Base-by-base conservation (phyloP, 2,797 vertebrate genomes). In the Sciaenops ocellatus region DNA sequence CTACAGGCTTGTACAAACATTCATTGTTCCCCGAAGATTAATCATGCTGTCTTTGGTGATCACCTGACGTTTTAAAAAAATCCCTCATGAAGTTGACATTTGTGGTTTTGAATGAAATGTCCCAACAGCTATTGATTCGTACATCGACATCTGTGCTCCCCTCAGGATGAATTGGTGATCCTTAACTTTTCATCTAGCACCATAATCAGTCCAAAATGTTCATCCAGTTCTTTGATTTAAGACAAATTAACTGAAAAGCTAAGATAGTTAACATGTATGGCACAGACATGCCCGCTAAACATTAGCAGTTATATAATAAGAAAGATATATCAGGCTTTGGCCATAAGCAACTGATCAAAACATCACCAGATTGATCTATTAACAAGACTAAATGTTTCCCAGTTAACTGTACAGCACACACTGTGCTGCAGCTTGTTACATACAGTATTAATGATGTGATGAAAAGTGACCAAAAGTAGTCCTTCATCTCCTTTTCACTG, bases 391-490 rank as follows among this genome's bases (percentile, higher is more conserved):
- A 70, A 47, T 30, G 13, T 60, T 55, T 26, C 10, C 30, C 44
- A n/a, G 34, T 71, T 38, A 38, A 34, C 8, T 22, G 38, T 60
- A 13, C 50, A 38, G 11, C 30, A n/a, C 30, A 42, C 22, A 48
- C n/a, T 11, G 30, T 57, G 44, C 63, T 73, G 57, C 56, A 52
- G 16, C 18, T 30, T 68, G 20, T 67, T 61, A 28, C 69, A 52
- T 72, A 38, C 34, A 38, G 34, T 38, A 75, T 84, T 71, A 80
- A 85, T 62, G 41, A 66, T 69, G 79, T 85, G 76, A 72, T 78
- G 65, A 85, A 84, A 85, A 80, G 46, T 62, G 69, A 66, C 62
- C 55, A 74, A 87, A 88, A 80, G 70, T 52, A 77, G 74, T 70
- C 69, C 52, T 56, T 76, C 77, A n/a, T 73, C 56, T 83, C 67